Percentiles rank a stretch among this genome's conserved stretches.
phyloP scores from a whole-genome alignment of 2,888 invertebrate species.

The Carterocephalus palaemon region DNA sequence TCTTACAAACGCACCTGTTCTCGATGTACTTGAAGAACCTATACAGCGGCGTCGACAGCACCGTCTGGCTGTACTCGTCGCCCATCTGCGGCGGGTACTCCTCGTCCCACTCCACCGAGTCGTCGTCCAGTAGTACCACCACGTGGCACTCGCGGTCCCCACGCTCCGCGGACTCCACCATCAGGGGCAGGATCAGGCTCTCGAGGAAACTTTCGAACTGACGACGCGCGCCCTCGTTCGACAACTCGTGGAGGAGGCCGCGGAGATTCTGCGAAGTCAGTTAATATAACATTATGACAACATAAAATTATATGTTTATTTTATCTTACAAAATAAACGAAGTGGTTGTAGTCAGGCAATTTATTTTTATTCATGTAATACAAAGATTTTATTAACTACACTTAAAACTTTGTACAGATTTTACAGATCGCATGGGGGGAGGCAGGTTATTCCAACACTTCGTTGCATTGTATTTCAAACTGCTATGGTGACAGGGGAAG shows the following conservation, averaged over 20 bases:
- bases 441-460: too few relatives aligned
- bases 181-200: slow-evolving; percentile 94
- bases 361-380: too few relatives aligned
- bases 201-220: slow-evolving; percentile 98
- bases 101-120: slow-evolving; percentile 98
- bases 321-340: too few relatives aligned
- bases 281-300: neutral
- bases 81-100: slow-evolving; percentile 99
- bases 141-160: slow-evolving; percentile 99
- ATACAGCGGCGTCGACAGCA: slow-evolving; percentile 96
- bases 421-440: too few relatives aligned
- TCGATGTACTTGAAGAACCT: slow-evolving; percentile 99
- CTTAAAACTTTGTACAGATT: too few relatives aligned
- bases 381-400: too few relatives aligned
- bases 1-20: slow-evolving; percentile 82
- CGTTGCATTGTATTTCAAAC: too few relatives aligned
- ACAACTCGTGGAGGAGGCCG: slow-evolving; percentile 97
- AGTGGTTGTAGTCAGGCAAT: too few relatives aligned
- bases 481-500: too few relatives aligned
- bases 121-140: slow-evolving; percentile 95
- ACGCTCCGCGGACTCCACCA: slow-evolving; percentile 95
- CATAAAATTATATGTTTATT: too few relatives aligned
- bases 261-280: slow-evolving; percentile 92
- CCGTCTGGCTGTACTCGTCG: slow-evolving; percentile 98
- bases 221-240: slow-evolving; percentile 98